phyloP scores from a whole-genome alignment of 2,888 invertebrate species.

The Lasioglossum figueresi region DNA sequence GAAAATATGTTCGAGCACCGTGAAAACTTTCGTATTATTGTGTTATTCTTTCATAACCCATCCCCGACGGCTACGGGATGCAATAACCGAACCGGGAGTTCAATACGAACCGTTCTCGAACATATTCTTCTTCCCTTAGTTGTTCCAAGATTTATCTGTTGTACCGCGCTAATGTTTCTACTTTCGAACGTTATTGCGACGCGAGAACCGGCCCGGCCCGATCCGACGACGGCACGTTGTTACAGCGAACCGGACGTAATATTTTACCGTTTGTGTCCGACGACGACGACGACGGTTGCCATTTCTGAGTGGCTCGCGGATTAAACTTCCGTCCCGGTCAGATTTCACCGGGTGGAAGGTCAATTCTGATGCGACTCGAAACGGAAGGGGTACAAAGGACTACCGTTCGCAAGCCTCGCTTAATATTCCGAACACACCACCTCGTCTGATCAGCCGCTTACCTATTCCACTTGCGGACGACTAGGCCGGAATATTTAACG shows the following conservation, averaged over 20 bases:
- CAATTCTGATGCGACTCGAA: background rate
- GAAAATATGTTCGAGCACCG: slow-evolving; percentile 37
- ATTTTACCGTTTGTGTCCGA: background rate
- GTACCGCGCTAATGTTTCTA: slow-evolving; percentile 40
- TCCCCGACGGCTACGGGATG: slow-evolving; percentile 15
- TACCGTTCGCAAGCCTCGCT: background rate
- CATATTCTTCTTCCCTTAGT: slow-evolving; percentile 7
- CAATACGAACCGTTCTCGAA: slow-evolving; percentile 37
- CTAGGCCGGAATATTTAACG: background rate
- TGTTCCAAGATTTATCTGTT: slow-evolving; percentile 2
- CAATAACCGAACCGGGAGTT: slow-evolving; percentile 51
- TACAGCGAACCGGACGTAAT: background rate
- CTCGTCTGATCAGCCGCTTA: background rate
- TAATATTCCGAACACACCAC: background rate
- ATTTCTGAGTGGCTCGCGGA: background rate
- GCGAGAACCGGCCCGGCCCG: background rate
- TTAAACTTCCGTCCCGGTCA: background rate
- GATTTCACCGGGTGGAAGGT: background rate
- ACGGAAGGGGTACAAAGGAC: background rate
- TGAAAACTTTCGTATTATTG: slow-evolving; percentile 42
- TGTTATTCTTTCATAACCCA: slow-evolving; percentile 59
- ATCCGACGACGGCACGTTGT: background rate
- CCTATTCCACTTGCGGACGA: slow-evolving; percentile 4
- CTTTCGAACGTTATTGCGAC: slow-evolving; percentile 2
- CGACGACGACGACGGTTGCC: background rate